Base-by-base conservation (phyloP, 2,888 invertebrate genomes). In the Cheilosia soror region DNA sequence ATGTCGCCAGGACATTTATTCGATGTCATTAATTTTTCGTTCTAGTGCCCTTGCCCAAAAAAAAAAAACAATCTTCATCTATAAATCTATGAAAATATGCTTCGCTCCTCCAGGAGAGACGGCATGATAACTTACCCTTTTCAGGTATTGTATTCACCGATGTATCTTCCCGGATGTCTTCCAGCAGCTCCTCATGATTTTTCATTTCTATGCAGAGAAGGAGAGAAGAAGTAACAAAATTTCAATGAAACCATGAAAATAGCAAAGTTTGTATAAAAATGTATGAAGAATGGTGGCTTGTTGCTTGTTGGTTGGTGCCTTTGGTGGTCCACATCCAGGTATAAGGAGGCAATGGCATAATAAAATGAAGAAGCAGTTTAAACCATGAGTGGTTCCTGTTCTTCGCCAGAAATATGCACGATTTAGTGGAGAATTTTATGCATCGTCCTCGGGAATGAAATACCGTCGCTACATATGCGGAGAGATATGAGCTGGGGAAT, bases 141-240 rank as follows among this genome's bases (percentile, higher is more conserved):
- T 92, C 92, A 80, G 92, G 92, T 89, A 92, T 92, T 73, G 89
- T 89, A 89, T 92, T 92, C 87, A 91, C 89, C 78, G 90, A 89
- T 86, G 91, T 90, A 87, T 92, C 92, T 88, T 92, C 92, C 89
- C 92, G 90, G 88, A 92, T 92, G 87, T 92, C 92, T 84, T 92
- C 92, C 71, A 92, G 91, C 77, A 91, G 89, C 88, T 92, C 92
- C 84, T 92, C 92, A 86, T 92, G 90, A 90, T 90, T 92, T 91
- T 91, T 91, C 92, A 91, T 91, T 88, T 91, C 91, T 86, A 57
- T 9, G 73, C 37, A 37, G 11, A 72, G 27, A 68, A 25, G 31
- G 29, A 40, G 13, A 55, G 25, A 53, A 4, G 49, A 47, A n/a
- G 47, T 63, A 65, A 75, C 29, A 69, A 78, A 68, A 75, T 79